Conservation (phyloP, 2,113 vertebrate genomes). For the Neogobius melanostomus region DNA sequence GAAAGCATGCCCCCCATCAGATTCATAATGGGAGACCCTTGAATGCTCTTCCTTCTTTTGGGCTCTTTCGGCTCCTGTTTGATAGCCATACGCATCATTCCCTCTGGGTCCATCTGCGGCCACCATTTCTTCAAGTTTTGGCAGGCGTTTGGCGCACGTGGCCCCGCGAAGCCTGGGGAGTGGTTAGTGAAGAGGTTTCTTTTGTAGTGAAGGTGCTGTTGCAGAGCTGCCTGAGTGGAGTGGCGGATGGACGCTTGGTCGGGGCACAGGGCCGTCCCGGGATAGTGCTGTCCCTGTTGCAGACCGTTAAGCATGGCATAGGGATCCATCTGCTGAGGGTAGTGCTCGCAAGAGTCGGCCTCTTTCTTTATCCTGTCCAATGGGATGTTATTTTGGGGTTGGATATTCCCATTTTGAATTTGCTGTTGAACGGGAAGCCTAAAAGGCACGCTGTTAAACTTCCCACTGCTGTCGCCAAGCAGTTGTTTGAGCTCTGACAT, state of each 20-base stretch:
- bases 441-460: constrained; percentile 82
- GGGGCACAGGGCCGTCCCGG: constrained; percentile 64
- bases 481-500: constrained; percentile 95
- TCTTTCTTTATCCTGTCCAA: constrained; percentile 76
- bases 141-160: constrained; percentile 51
- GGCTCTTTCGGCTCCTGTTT: constrained; percentile 88
- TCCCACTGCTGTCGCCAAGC: constrained; percentile 81
- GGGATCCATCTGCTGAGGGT: constrained; percentile 67
- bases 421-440: constrained; percentile 79
- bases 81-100: constrained; percentile 62
- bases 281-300: constrained; percentile 66
- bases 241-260: constrained; percentile 79
- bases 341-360: constrained; percentile 67
- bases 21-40: constrained; percentile 76
- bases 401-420: constrained; percentile 66
- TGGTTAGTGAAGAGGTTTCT: constrained; percentile 87
- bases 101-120: constrained; percentile 77
- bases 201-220: constrained; percentile 95
- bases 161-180: constrained; percentile 63
- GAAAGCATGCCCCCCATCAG: constrained; percentile 54
- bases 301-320: constrained; percentile 74
- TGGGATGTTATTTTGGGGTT: constrained; percentile 44
- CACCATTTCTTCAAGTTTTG: constrained; percentile 84
- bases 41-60: constrained; percentile 81
- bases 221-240: constrained; percentile 91